Conservation (phyloP, 2,113 vertebrate genomes). For the Pelusios castaneus region DNA sequence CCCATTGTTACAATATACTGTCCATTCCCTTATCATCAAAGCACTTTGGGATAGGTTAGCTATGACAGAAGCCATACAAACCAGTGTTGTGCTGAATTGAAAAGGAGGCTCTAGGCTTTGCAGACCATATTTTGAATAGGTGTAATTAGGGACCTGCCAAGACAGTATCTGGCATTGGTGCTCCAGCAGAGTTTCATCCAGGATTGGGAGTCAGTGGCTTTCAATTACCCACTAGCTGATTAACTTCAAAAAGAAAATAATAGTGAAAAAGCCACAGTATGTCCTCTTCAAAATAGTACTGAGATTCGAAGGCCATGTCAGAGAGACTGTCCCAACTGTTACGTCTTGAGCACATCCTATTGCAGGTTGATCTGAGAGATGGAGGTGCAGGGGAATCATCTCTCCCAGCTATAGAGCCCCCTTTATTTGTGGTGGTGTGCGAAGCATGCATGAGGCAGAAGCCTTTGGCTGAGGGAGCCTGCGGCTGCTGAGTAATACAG, state of each 20-base stretch:
- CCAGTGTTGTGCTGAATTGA: neutral
- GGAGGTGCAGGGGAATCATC: neutral
- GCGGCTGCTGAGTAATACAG: neutral
- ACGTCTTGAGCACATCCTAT: accelerated
- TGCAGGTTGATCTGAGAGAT: neutral
- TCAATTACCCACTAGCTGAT: neutral
- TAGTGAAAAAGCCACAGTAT: neutral
- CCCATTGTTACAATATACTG: neutral
- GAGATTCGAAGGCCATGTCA: neutral
- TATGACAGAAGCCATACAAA: neutral
- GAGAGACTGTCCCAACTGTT: neutral
- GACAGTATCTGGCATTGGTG: neutral
- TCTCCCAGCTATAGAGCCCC: neutral
- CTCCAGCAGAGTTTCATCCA: neutral
- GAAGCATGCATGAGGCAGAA: neutral
- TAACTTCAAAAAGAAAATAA: neutral
- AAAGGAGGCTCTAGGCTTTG: neutral
- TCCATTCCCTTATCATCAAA: neutral
- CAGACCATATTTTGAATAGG: neutral
- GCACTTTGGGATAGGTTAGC: neutral
- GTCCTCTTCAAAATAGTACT: neutral
- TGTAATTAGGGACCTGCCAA: neutral
- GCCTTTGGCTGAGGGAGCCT: neutral
- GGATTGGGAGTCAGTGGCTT: neutral
- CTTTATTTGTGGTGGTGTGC: neutral